These are phyloP conservation scores for Champsocephalus gunnari DNA, from an alignment of 2,797 vertebrate species.

Conservation along the genomic window DNA sequence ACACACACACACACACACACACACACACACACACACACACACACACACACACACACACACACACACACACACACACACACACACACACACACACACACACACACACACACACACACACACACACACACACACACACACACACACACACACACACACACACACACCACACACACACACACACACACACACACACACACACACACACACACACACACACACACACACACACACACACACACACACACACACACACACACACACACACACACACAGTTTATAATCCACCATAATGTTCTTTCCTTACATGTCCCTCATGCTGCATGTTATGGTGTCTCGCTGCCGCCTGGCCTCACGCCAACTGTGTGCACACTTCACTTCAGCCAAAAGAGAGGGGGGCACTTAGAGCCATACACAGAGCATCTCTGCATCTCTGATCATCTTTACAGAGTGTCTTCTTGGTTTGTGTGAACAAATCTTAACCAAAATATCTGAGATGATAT, in stretches of 20 bases:
- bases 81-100: background rate
- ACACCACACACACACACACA: no score
- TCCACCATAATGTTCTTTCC: conserved; percentile 51
- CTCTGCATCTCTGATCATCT: conserved; percentile 23
- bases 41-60: background rate
- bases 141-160: no score
- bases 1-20: background rate
- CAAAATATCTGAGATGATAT: conserved; percentile 4
- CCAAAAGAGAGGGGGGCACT: conserved; percentile 21
- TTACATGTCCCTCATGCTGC: conserved; percentile 67
- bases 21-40: background rate
- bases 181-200: no score
- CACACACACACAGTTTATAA: conserved; percentile 43
- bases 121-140: no score
- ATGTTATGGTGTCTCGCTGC: conserved; percentile 49
- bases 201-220: no score
- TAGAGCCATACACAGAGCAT: conserved; percentile 19
- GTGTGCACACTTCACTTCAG: conserved; percentile 5
- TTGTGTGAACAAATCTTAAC: conserved; percentile 7
- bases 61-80: background rate
- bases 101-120: no score
- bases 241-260: no score
- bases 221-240: no score
- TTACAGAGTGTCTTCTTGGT: conserved; percentile 3
- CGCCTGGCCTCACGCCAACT: conserved; percentile 13